Percentiles rank a stretch among this genome's conserved stretches.
Evolutionary conservation across 2,113 vertebrate species (phyloP).

Genomic region (Eolophus roseicapilla): DNA sequence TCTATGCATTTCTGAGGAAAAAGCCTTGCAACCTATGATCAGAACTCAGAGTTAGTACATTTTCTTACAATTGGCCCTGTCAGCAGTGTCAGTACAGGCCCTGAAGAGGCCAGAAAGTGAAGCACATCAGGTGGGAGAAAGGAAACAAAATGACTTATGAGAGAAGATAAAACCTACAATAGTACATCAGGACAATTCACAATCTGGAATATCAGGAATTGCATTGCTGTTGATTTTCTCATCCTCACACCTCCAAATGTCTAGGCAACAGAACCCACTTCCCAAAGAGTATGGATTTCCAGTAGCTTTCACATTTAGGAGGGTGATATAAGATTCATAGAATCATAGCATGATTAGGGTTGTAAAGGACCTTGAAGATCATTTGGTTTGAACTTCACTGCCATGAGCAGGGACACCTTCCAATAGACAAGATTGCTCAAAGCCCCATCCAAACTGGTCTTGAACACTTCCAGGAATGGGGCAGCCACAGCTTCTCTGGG

Average conservation of each 20-base stretch:
- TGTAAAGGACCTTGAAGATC: background rate
- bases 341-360: background rate
- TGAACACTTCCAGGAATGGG: background rate
- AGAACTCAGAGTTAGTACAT: background rate
- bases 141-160: background rate
- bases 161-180: background rate
- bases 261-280: background rate
- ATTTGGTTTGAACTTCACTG: background rate
- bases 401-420: background rate
- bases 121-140: background rate
- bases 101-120: background rate
- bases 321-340: background rate
- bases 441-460: background rate
- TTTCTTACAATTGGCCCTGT: background rate
- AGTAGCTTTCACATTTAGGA: background rate
- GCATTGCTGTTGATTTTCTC: background rate
- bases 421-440: background rate
- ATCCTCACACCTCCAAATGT: background rate
- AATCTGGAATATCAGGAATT: background rate
- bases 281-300: background rate
- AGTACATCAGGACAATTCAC: background rate
- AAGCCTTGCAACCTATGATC: background rate
- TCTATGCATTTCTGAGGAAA: background rate
- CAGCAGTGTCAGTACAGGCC: background rate
- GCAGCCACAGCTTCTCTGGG: background rate